Evolutionary conservation across 2,113 vertebrate genomes (phyloP).

Genomic region (Hippocampus mohnikei): DNA sequence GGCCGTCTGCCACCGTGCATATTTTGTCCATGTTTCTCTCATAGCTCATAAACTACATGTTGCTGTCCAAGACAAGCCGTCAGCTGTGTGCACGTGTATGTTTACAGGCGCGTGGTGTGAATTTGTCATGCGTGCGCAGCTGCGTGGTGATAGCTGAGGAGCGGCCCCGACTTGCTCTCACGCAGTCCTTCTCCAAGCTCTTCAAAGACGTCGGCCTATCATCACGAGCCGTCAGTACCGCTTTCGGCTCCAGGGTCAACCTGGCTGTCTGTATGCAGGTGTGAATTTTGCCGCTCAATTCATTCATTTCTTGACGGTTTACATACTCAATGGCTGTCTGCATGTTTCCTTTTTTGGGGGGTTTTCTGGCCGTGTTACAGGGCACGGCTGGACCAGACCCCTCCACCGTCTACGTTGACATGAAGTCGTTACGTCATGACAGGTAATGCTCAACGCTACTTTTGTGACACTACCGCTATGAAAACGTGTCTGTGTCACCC

Average conservation of each 20-base stretch:
- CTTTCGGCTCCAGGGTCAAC: slow-evolving; percentile 94
- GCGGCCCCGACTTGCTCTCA: slow-evolving; percentile 83
- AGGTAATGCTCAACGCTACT: slow-evolving; percentile 71
- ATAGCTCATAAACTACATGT: neutral
- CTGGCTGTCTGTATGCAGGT: slow-evolving; percentile 96
- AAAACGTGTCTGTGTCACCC: slow-evolving; percentile 20
- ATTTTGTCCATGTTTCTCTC: neutral
- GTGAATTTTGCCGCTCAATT: neutral
- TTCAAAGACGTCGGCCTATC: slow-evolving; percentile 96
- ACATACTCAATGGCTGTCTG: neutral
- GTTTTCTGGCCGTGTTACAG: slow-evolving; percentile 54
- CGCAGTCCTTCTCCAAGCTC: slow-evolving; percentile 94
- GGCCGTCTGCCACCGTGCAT: neutral
- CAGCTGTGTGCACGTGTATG: neutral
- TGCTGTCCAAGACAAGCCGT: neutral
- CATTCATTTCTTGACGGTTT: neutral
- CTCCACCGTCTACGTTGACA: slow-evolving; percentile 93
- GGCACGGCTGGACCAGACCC: slow-evolving; percentile 95
- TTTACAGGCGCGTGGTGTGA: slow-evolving; percentile 84
- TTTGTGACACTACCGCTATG: neutral
- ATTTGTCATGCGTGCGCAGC: slow-evolving; percentile 90
- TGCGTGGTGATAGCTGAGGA: slow-evolving; percentile 97
- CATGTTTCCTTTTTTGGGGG: neutral
- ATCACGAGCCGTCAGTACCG: slow-evolving; percentile 89
- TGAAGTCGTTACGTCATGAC: slow-evolving; percentile 95